These are phyloP conservation scores for Collichthys lucidus DNA, from an alignment of 2,113 vertebrate genomes.

Conservation along the genomic window DNA sequence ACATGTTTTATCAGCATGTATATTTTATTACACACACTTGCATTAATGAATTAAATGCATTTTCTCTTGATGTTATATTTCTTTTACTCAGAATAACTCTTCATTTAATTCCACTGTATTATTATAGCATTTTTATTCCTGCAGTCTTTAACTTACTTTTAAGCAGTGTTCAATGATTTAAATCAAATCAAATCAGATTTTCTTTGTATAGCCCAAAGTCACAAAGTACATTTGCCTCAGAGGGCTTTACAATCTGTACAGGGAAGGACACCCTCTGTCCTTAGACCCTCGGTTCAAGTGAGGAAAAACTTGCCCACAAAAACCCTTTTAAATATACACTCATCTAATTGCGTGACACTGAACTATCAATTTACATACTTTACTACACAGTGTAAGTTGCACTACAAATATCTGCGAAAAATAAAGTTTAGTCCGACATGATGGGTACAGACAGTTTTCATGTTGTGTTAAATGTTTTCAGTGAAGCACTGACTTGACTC, in stretches of 20 bases:
- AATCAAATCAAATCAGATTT: no score
- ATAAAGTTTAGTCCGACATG: not conserved
- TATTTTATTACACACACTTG: no score
- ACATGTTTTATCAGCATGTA: not conserved
- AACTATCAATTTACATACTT: not conserved
- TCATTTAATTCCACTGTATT: not conserved
- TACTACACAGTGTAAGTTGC: no score
- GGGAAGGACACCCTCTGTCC: no score
- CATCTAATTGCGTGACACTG: not conserved
- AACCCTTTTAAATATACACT: not conserved
- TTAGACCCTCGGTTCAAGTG: no score
- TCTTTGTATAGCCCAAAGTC: no score
- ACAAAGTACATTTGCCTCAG: no score
- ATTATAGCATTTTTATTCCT: not conserved
- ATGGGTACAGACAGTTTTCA: not conserved
- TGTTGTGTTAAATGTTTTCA: not conserved
- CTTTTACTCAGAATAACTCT: no score
- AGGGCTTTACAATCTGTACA: no score
- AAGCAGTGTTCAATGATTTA: not conserved
- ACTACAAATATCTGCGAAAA: no score
- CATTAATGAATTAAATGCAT: not conserved
- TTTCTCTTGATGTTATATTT: not conserved
- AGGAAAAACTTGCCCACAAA: no score
- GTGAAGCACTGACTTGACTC: conserved; percentile 90
- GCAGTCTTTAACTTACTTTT: not conserved